Evolutionary conservation across 1,140 invertebrate species (phyloP), one percentile per base, ranked within the genome.

Genomic region (Battus philenor): DNA sequence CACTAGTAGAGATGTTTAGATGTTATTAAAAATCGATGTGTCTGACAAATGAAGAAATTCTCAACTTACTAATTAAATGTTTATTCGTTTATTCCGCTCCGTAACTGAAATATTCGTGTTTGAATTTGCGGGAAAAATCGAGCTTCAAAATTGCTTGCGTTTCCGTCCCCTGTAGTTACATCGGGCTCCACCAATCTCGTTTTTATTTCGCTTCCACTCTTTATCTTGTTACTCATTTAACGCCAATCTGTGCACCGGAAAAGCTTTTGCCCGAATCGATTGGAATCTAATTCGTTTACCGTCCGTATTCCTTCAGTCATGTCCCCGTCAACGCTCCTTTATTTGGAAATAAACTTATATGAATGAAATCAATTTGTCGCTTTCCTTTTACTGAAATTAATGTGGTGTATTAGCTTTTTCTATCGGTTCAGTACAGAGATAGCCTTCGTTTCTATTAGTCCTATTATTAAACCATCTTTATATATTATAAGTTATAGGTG

Each of bases 211-310:
- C 9, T 17, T n/a, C 15, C 33, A 18, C 16, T 36, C 31, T 33
- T 33, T 13, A 33, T 33, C 33, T 36, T 36, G 33, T 36, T 36
- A 36, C 17, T 36, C 33, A 36, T 36, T 36, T 36, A 36, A 36
- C 33, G 33, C 17, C 33, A 36, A 36, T 36, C 33, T 36, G 17
- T 36, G 33, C 33, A 33, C 32, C 16, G 33, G 33, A 36, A 36
- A 36, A 36, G 33, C 10, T 36, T 36, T 36, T 16, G 33, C 10
- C 12, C 33, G 16, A 36, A 36, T 36, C 33, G 33, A 36, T 36
- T 16, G 17, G 5, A 6, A 36, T 10, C 33, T 36, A 36, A 36
- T 36, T 36, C 33, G 33, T 36, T 36, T 36, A 36, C 33, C 16
- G 33, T 9, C 17, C 15, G 33, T n/a, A 20, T 36, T 36, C 16